A percentile compares a stretch with the other conserved stretches of the same genome.
phyloP scores from a whole-genome alignment of 1,140 invertebrate species.

The Drosophila murphyi region DNA sequence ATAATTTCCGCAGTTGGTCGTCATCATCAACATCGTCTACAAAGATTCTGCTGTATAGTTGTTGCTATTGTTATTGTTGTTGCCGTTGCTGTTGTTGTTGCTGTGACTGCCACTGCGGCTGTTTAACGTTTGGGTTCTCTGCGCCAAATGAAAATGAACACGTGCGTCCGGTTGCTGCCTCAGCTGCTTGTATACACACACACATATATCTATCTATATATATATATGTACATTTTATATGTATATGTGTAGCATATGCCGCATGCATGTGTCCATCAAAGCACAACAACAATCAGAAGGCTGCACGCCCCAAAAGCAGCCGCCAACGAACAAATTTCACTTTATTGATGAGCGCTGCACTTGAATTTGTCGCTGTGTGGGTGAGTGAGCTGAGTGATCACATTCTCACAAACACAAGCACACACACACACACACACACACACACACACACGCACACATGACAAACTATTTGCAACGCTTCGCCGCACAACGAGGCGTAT shows the following conservation, averaged over 20 bases:
- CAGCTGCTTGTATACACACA: constrained; percentile 38
- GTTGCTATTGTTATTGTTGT: constrained; percentile 16
- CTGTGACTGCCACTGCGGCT: constrained; percentile 40
- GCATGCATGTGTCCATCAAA: constrained; percentile 52
- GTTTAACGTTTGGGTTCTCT: constrained; percentile 76
- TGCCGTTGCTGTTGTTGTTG: constrained; percentile 26
- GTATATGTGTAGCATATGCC: constrained; percentile 42
- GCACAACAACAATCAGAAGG: constrained; percentile 47
- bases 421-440: constrained; percentile 9
- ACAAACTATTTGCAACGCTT: constrained; percentile 70
- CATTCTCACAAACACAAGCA: constrained; percentile 10
- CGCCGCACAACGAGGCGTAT: constrained; percentile 77
- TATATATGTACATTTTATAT: neutral
- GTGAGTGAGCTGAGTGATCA: constrained; percentile 40
- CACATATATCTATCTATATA: neutral
- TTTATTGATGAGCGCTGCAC: constrained; percentile 76
- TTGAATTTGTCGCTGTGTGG: constrained; percentile 64
- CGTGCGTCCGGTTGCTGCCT: constrained; percentile 79
- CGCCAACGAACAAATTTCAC: constrained; percentile 61
- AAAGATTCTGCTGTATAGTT: constrained; percentile 66
- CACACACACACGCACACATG: constrained; percentile 18
- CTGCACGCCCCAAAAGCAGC: constrained; percentile 54
- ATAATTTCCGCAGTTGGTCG: constrained; percentile 76
- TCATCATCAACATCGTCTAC: constrained; percentile 61
- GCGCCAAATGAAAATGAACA: constrained; percentile 82